A percentile compares a stretch with the other conserved stretches of the same genome.
Evolutionary conservation across 2,888 invertebrate species (phyloP).

Genomic region (Rhingia rostrata): DNA sequence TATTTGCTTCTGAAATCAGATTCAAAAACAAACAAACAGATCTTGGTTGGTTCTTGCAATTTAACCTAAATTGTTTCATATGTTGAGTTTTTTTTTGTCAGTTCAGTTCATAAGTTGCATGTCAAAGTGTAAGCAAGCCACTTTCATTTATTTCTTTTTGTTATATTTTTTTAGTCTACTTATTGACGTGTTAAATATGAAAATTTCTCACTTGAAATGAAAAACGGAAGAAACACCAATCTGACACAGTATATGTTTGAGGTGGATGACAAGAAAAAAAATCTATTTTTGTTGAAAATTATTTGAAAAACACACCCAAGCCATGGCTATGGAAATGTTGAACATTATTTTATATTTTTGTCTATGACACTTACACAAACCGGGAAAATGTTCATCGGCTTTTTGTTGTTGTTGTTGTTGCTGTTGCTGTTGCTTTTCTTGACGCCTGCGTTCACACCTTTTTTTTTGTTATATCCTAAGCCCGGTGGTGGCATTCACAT

Average conservation of each 20-base stretch:
- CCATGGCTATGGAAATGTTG: conserved; percentile 29
- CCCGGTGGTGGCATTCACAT: conserved; percentile 13
- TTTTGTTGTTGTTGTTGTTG: not conserved
- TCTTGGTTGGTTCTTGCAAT: not conserved
- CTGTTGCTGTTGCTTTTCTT: not conserved
- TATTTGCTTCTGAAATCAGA: not conserved
- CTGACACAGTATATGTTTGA: conserved; percentile 38
- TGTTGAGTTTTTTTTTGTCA: not conserved
- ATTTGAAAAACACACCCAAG: conserved; percentile 19
- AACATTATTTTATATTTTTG: conserved; percentile 43
- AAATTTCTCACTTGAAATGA: conserved; percentile 8
- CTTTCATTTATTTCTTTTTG: not conserved
- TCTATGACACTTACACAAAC: conserved; percentile 43
- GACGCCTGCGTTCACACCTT: not conserved
- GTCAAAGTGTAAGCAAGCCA: conserved; percentile 26
- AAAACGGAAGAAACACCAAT: conserved; percentile 57
- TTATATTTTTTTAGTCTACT: conserved; percentile 7
- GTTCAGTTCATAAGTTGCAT: conserved; percentile 5
- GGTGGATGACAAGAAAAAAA: conserved; percentile 29
- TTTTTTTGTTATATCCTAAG: conserved; percentile 28
- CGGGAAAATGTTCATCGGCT: conserved; percentile 1
- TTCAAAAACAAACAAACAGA: not conserved
- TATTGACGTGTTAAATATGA: conserved; percentile 43
- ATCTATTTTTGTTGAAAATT: conserved; percentile 41
- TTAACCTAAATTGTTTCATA: not conserved